A percentile compares a stretch with the other conserved stretches of the same genome.
These are phyloP conservation scores for Aproaerema taeniolella DNA, from an alignment of 2,888 invertebrate species.

Conservation along the genomic window DNA sequence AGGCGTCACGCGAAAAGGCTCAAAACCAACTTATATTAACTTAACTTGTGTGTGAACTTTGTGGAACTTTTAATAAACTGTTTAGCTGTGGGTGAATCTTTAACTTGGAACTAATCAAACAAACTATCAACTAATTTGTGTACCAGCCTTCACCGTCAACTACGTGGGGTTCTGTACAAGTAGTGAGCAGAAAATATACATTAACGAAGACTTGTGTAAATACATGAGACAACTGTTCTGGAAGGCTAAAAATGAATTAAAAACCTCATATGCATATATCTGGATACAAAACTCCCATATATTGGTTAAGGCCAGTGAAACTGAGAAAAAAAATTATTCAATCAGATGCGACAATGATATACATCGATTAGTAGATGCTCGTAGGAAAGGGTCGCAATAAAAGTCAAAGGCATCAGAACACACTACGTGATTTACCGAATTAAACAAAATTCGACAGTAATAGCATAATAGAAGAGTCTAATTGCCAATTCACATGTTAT, in stretches of 20 bases:
- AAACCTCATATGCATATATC: neutral
- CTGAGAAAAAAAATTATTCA: slow-evolving; percentile 1
- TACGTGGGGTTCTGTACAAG: no score
- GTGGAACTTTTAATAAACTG: no score
- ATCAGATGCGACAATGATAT: neutral
- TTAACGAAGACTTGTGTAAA: neutral
- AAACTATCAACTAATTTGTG: no score
- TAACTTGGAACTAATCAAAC: no score
- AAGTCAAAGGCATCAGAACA: neutral
- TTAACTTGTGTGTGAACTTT: no score
- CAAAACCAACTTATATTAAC: no score
- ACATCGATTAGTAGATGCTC: neutral
- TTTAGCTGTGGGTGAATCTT: no score
- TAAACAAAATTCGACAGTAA: slow-evolving; percentile 1
- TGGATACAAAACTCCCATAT: neutral
- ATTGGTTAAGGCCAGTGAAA: neutral
- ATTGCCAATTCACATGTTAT: neutral
- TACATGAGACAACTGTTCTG: neutral
- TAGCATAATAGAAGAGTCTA: neutral
- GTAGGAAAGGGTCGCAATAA: no score
- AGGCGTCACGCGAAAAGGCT: no score
- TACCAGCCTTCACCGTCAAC: no score
- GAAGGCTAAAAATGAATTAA: neutral
- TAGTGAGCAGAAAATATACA: neutral
- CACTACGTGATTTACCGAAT: slow-evolving; percentile 1